Conservation (phyloP, 2,113 vertebrate species). For the western clawed frog (Xenopus tropicalis) region DNA sequence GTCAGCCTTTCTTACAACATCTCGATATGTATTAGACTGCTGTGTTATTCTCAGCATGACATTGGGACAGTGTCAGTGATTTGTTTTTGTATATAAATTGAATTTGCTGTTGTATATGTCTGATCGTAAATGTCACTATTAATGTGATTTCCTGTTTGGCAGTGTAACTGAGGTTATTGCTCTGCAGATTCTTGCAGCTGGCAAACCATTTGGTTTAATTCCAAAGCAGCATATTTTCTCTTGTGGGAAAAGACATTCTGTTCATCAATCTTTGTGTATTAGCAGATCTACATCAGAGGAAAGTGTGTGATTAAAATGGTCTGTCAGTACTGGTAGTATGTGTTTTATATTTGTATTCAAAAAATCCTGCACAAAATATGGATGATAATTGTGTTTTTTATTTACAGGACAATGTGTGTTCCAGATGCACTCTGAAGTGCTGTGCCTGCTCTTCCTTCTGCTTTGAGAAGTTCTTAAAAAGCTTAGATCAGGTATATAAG, state of each 20-base stretch:
- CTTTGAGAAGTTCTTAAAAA: slow-evolving; percentile 54
- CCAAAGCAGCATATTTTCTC: slow-evolving; percentile 31
- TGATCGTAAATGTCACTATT: slow-evolving; percentile 2
- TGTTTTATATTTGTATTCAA: background rate
- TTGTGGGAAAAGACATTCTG: background rate
- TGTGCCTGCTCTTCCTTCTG: slow-evolving; percentile 58
- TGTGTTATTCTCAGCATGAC: too few species aligned
- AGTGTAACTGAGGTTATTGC: slow-evolving; percentile 29
- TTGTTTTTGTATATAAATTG: too few species aligned
- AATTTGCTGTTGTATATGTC: slow-evolving; percentile 4
- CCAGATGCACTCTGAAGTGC: slow-evolving; percentile 49
- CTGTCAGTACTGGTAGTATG: background rate
- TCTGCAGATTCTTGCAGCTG: slow-evolving; percentile 42
- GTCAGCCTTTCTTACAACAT: too few species aligned
- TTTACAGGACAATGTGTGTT: slow-evolving; percentile 48
- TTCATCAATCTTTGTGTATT: slow-evolving; percentile 34
- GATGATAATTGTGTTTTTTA: slow-evolving; percentile 21
- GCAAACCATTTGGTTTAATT: slow-evolving; percentile 46
- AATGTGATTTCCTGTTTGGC: slow-evolving; percentile 38
- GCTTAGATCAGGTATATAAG: slow-evolving; percentile 65
- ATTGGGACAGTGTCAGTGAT: too few species aligned
- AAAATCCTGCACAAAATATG: background rate
- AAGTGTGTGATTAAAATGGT: slow-evolving; percentile 23
- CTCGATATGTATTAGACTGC: too few species aligned
- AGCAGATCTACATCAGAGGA: slow-evolving; percentile 13